Evolutionary conservation across 2,113 vertebrate genomes (phyloP).

Genomic region (Aramus guarauna): DNA sequence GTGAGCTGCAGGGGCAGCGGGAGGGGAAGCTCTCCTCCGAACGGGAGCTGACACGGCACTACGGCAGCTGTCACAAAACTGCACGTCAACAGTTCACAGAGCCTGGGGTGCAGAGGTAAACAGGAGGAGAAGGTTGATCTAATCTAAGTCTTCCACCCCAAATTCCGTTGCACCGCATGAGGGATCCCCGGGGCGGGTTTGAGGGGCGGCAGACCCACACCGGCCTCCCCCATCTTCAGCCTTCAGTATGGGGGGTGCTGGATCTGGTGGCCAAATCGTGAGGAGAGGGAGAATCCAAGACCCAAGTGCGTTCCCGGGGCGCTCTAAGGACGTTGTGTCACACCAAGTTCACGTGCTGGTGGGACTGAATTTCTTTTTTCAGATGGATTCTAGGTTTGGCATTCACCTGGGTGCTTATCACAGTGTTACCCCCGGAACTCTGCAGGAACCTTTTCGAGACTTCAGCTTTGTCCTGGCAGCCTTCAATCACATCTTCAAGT

Average conservation of each 20-base stretch:
- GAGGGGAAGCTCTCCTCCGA: background rate
- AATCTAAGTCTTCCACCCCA: background rate
- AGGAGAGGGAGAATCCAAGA: background rate
- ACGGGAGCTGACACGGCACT: accelerated
- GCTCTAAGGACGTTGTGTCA: background rate
- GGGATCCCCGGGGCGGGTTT: too few species aligned
- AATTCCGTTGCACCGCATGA: background rate
- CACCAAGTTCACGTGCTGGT: accelerated
- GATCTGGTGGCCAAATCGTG: background rate
- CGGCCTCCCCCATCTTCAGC: background rate
- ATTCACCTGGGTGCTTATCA: background rate
- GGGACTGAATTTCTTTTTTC: background rate
- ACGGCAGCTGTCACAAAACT: background rate
- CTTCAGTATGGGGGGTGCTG: background rate
- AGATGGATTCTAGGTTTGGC: background rate
- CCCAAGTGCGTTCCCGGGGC: accelerated
- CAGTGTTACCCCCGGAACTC: background rate
- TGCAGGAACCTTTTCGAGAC: background rate
- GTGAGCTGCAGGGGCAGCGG: accelerated
- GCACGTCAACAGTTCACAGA: background rate
- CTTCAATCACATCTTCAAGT: background rate
- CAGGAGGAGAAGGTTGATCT: background rate
- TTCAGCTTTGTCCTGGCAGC: background rate
- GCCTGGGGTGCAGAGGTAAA: too few species aligned
- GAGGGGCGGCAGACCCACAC: background rate